These are phyloP conservation scores for Prunella himalayana DNA, from an alignment of 2,113 vertebrate species.

Conservation along the genomic window DNA sequence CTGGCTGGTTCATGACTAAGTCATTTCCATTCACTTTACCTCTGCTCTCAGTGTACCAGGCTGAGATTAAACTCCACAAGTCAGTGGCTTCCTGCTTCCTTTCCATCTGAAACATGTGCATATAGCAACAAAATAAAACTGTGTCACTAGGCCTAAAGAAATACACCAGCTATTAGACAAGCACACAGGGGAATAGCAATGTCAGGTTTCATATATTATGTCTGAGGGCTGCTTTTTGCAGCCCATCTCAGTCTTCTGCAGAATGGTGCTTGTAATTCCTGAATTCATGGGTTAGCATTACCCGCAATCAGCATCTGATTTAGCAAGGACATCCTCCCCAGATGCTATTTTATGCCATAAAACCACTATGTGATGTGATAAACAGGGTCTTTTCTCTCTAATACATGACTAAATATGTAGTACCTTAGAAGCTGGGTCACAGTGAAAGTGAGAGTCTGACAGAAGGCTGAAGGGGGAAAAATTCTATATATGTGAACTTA, in stretches of 20 bases:
- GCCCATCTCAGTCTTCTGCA: neutral
- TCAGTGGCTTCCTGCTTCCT: neutral
- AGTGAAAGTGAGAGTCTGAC: neutral
- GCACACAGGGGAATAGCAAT: neutral
- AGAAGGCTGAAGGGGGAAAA: neutral
- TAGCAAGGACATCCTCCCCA: neutral
- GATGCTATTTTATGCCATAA: neutral
- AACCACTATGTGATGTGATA: neutral
- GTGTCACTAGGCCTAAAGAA: neutral
- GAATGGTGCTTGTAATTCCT: neutral
- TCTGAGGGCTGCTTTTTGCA: neutral
- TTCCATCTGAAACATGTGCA: neutral
- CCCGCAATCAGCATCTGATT: neutral
- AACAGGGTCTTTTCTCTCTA: neutral
- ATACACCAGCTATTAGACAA: neutral
- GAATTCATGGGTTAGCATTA: neutral
- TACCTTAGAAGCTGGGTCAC: neutral
- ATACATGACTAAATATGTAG: neutral
- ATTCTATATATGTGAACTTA: constrained; percentile 6
- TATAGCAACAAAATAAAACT: neutral
- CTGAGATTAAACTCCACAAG: neutral
- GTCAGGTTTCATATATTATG: neutral
- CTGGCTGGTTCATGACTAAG: neutral
- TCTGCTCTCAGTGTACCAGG: neutral
- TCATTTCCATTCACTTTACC: neutral